phyloP scores from a whole-genome alignment of 1,140 invertebrate genomes.

The Helicoverpa armigera region DNA sequence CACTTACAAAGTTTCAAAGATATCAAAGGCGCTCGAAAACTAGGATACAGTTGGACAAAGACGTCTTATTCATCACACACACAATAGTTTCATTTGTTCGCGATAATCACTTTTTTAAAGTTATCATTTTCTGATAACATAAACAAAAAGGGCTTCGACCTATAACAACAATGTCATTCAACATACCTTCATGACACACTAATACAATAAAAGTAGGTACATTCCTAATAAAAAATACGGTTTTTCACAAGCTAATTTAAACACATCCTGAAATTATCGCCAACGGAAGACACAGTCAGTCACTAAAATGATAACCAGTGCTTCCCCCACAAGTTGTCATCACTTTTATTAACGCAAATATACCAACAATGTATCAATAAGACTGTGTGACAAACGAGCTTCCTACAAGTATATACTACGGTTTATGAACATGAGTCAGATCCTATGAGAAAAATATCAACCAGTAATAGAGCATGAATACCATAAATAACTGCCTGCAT shows the following conservation, averaged over 20 bases:
- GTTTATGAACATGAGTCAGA: conserved; percentile 39
- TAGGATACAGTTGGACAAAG: not conserved
- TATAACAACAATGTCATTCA: not conserved
- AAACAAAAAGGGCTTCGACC: not conserved
- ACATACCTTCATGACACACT: not conserved
- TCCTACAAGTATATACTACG: not conserved
- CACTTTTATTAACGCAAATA: conserved; percentile 34
- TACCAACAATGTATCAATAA: conserved; percentile 27
- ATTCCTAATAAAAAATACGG: not conserved
- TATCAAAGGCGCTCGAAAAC: not conserved
- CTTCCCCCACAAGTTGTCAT: conserved; percentile 18
- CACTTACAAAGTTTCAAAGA: not conserved
- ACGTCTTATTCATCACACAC: not conserved
- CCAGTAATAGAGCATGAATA: conserved; percentile 18
- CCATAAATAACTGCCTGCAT: not conserved
- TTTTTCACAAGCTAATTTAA: conserved; percentile 35
- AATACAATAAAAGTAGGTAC: not conserved
- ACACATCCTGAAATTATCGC: conserved; percentile 7
- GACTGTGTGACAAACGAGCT: conserved; percentile 37
- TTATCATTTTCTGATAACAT: conserved; percentile 16
- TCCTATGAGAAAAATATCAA: conserved; percentile 34
- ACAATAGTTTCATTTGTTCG: conserved; percentile 6
- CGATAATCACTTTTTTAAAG: not conserved
- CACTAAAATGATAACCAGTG: conserved; percentile 38
- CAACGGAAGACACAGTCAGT: conserved; percentile 27